Evolutionary conservation across 2,888 invertebrate genomes (phyloP), one percentile per base, ranked within the genome.

Genomic region (Plemyria rubiginata): DNA sequence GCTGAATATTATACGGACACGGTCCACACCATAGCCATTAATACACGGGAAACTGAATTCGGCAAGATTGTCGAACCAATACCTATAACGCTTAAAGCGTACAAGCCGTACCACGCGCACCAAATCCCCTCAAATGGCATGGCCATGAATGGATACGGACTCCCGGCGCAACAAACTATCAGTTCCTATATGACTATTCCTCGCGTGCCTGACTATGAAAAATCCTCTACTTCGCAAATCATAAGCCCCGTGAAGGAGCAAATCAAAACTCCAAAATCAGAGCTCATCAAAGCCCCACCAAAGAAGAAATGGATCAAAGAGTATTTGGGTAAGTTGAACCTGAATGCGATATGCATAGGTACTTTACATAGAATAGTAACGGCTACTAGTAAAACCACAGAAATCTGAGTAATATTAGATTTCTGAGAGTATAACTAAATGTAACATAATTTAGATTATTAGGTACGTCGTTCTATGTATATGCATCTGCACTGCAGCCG

Each of bases 251-350:
- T 75, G 38, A 87, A 82, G 67, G 51, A 55, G 52, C 80, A 84
- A 67, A 60, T 68, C 15, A 85, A 80, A 72, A 82, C 85, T 48
- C 70, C 75, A 69, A 61, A 65, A 60, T 72, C 78, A 69, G 87
- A 78, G 68, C 75, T 86, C 54, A 80, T 81, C 28, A 78, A 82
- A 63, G 94, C 95, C 41, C 94, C 95, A 59, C 95, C 96, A 48
- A 96, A 96, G 89, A 96, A 96, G 91, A 95, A 96, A 84, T 96
- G 96, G 95, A 95, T 95, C 70, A 94, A 93, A 75, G 95, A 95
- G 80, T 95, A 95, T 82, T 86, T 95, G 74, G 94, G 94, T 90
- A 86, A 94, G 94, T 87, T 49, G 51, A 55, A 41, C 11, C 16
- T 3, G 15, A 45, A 16, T 16, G 11, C 16, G 16, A 2, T 16